Evolutionary conservation across 2,888 invertebrate genomes (phyloP), one percentile per base, ranked within the genome.

Genomic region (Agelastica alni): DNA sequence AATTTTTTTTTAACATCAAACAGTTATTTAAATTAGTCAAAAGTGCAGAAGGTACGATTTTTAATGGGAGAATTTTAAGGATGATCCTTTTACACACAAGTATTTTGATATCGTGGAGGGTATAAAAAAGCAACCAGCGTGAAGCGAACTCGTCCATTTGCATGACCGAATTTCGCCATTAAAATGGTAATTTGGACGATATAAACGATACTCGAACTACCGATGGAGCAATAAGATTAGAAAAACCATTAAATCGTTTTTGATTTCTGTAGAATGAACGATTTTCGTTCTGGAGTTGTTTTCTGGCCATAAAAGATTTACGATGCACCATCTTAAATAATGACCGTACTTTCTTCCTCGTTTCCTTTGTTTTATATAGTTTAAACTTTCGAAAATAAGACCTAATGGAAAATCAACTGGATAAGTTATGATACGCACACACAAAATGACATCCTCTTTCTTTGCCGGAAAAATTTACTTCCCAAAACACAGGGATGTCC

Each of bases 261-360:
- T 46, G 36, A 52, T 49, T 58, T 36, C 17, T 42, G 44, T 52
- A 45, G 49, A 39, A 46, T 52, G 44, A 58, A 51, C 58, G 58
- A 49, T 58, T 51, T 42, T 45, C 18, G 52, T 48, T 48, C 45
- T 17, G 49, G 32, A 51, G 46, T 46, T 52, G 52, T 55, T 55
- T 52, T 58, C 52, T 55, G 52, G 45, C 42, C 45, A 58, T 55
- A 55, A 58, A 54, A 58, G 52, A 55, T 55, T 54, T 55, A 55
- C 49, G 54, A 49, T 36, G 41, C 32, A 39, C 48, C 54, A 52
- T 45, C 44, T 42, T 52, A 54, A 58, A 54, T 52, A 44, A 58
- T 51, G 45, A 34, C 49, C 31, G n/a, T 43, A 47, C 51, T 31
- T 44, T 41, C 43, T 28, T 46, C 26, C 39, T 36, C 44, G 41